Percentiles rank a stretch among this genome's conserved stretches.
These are phyloP conservation scores for Ibidorhyncha struthersii DNA, from an alignment of 2,113 vertebrate genomes.

Conservation along the genomic window DNA sequence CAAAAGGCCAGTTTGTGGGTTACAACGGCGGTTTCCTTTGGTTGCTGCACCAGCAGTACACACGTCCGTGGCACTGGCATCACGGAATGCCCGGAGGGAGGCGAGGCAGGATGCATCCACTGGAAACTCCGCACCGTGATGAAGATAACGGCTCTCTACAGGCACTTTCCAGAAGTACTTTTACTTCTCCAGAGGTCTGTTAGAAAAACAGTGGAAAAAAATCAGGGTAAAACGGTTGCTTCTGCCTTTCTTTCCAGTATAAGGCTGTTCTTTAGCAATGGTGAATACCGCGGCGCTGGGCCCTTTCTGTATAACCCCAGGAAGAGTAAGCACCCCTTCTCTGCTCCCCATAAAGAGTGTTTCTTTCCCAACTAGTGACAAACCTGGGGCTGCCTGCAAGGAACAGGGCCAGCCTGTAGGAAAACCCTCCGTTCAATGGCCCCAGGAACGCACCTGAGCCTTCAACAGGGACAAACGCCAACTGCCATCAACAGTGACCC, in stretches of 20 bases:
- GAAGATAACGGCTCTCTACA: not conserved
- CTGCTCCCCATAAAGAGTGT: not conserved
- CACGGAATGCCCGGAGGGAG: rapidly evolving
- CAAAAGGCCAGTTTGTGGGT: not conserved
- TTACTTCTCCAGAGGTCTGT: not conserved
- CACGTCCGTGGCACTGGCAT: not conserved
- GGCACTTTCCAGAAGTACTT: not conserved
- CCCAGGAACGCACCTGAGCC: not conserved
- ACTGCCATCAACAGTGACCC: not conserved
- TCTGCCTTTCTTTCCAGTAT: not conserved
- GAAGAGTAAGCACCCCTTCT: not conserved
- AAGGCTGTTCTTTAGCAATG: not conserved
- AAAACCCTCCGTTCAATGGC: not conserved
- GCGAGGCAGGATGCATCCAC: not conserved
- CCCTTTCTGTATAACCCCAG: not conserved
- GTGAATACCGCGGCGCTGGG: not conserved
- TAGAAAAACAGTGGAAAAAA: not conserved
- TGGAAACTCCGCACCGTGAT: rapidly evolving
- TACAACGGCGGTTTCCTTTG: not conserved
- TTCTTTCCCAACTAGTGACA: not conserved
- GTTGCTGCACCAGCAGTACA: not conserved
- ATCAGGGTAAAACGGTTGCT: rapidly evolving
- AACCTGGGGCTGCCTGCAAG: not conserved
- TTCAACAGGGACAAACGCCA: not conserved
- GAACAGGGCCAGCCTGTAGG: not conserved